phyloP scores from a whole-genome alignment of 2,888 invertebrate species.

The Sarcophaga subvicina region DNA sequence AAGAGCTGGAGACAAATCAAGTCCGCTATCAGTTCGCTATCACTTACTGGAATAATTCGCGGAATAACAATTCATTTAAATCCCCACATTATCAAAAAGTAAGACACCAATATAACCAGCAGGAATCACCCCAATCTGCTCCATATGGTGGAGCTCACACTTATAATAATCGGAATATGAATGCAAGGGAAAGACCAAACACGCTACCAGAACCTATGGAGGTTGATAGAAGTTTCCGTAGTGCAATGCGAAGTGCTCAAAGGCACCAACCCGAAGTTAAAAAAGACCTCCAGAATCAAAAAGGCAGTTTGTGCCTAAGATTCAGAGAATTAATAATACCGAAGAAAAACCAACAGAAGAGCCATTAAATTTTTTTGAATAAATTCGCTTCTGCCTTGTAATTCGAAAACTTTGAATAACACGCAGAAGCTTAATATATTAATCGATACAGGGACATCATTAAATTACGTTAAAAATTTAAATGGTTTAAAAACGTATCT shows the following conservation, averaged over 20 bases:
- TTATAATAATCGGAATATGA: neutral
- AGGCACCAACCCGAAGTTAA: neutral
- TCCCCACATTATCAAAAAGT: neutral
- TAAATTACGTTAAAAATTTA: constrained; percentile 6
- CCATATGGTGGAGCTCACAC: neutral
- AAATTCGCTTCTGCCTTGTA: constrained; percentile 19
- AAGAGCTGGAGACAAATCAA: neutral
- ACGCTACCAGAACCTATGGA: neutral
- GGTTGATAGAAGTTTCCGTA: constrained; percentile 21
- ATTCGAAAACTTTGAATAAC: neutral
- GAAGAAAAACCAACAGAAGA: neutral
- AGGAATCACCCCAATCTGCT: neutral
- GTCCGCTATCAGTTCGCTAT: neutral
- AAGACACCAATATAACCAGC: constrained; percentile 1
- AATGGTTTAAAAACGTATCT: neutral
- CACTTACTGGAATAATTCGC: constrained; percentile 26
- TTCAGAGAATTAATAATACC: neutral
- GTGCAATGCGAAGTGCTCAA: constrained; percentile 32
- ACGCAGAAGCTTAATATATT: too few relatives aligned
- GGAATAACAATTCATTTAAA: neutral
- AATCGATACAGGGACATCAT: neutral
- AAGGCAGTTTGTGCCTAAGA: neutral
- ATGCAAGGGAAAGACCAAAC: neutral
- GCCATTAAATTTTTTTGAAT: constrained; percentile 5
- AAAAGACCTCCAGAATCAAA: constrained; percentile 19